Conservation (phyloP, 2,113 vertebrate genomes). For the Cepphus grylle region DNA sequence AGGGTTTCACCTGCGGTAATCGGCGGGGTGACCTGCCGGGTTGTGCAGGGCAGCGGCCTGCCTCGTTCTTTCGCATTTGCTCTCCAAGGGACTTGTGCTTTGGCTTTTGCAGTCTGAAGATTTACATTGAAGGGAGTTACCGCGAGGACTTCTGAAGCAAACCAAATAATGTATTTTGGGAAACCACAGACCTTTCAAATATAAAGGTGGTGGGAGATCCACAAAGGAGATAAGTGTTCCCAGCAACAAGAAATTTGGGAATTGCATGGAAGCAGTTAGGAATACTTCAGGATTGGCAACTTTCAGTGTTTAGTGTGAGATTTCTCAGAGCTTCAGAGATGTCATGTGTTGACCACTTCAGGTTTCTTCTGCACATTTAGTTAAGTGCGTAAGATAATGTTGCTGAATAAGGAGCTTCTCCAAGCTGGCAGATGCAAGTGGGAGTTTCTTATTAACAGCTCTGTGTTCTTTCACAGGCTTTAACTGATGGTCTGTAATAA, state of each 20-base stretch:
- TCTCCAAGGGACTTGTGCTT: background rate
- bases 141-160: background rate
- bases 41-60: background rate
- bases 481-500: constrained; percentile 25
- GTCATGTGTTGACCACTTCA: background rate
- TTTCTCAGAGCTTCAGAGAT: background rate
- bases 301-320: background rate
- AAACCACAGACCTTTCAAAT: constrained; percentile 5
- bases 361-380: background rate
- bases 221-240: background rate
- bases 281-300: background rate
- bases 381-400: background rate
- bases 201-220: background rate
- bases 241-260: background rate
- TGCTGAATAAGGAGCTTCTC: constrained; percentile 7
- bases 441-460: constrained; percentile 54
- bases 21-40: background rate
- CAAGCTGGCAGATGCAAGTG: constrained; percentile 42
- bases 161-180: background rate
- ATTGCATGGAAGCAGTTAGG: background rate
- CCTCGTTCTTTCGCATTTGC: background rate
- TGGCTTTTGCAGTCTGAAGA: background rate
- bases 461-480: background rate
- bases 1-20: background rate
- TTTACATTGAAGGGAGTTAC: background rate